These are phyloP conservation scores for Phymastichus coffea DNA, from an alignment of 1,140 invertebrate genomes.

Conservation along the genomic window DNA sequence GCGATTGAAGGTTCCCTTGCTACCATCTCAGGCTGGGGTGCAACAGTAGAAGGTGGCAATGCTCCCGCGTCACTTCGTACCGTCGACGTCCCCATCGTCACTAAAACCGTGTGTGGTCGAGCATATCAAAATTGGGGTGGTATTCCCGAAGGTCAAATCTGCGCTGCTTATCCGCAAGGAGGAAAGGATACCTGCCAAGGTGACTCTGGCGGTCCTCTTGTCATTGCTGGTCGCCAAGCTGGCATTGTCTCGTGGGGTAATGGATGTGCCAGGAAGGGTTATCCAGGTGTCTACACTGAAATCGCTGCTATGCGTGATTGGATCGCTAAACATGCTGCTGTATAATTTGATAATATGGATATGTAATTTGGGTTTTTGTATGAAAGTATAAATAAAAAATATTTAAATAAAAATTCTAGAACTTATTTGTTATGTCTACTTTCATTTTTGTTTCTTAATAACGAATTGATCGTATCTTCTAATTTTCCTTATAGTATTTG, in stretches of 20 bases:
- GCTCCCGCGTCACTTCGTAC: conserved; percentile 1
- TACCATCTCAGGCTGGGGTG: conserved; percentile 35
- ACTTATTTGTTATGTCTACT: no score
- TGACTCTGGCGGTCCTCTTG: conserved; percentile 67
- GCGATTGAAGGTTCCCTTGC: conserved; percentile 11
- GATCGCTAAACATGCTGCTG: conserved; percentile 31
- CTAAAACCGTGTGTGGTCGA: conserved; percentile 12
- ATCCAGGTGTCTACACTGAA: conserved; percentile 66
- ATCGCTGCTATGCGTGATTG: conserved; percentile 46
- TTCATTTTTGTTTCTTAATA: no score
- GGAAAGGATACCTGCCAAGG: conserved; percentile 64
- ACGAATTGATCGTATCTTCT: no score
- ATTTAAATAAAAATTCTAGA: no score
- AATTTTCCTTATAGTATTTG: no score
- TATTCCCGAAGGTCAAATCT: conserved; percentile 23
- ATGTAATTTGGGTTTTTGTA: no score
- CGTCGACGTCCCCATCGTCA: conserved; percentile 24
- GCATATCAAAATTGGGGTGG: conserved; percentile 13
- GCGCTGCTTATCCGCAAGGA: conserved; percentile 21
- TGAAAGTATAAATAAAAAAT: no score
- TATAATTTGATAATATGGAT: no score
- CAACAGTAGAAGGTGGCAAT: conserved; percentile 7
- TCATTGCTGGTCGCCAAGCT: conserved; percentile 53
- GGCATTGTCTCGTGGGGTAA: conserved; percentile 76
- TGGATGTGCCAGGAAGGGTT: conserved; percentile 59